Base-by-base conservation (phyloP, 2,888 invertebrate genomes). In the Allophyes oxyacanthae region DNA sequence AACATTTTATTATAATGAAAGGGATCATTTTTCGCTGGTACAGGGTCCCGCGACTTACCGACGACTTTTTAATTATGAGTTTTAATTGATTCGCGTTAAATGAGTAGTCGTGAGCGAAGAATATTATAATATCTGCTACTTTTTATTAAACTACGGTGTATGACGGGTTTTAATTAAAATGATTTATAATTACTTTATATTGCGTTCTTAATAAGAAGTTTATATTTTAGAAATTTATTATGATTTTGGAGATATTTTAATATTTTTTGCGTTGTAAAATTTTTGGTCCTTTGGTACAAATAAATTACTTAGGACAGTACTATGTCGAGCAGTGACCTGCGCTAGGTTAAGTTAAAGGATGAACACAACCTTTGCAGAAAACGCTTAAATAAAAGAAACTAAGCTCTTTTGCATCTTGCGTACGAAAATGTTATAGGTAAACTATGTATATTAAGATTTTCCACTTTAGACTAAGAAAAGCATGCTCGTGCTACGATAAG, bases 41-140 rank as follows among this genome's bases (percentile, higher is more conserved):
- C 65, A 59, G 52, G 42, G 32, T 52, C 13, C 43, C 50, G 49
- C 54, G 58, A 64, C 43, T 49, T 48, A 64, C 53, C 56, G 36
- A 51, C 60, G 67, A 64, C 64, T 72, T 73, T 73, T 75, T 73
- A 75, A 73, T 73, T 59, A 73, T 56, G 64, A 52, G 13, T 50
- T 75, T 75, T 73, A 73, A 75, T 73, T 76, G 76, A 73, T 69
- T 69, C 64, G 43, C 38, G 59, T 49, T 63, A 59, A 60, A 72
- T 59, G 75, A 72, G 54, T 40, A 49, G 50, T 54, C 55, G 14
- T 56, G 14, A 42, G 34, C 11, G 62, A 46, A 38, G 51, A 66
- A 57, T 49, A 70, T 55, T 58, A 52, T 53, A 58, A 52, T 50
- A 36, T 68, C 73, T 55, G 64, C 54, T n/a, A 20, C 20, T 68